Evolutionary conservation across 1,140 invertebrate species (phyloP).

Genomic region (Drosophila tsacasi): DNA sequence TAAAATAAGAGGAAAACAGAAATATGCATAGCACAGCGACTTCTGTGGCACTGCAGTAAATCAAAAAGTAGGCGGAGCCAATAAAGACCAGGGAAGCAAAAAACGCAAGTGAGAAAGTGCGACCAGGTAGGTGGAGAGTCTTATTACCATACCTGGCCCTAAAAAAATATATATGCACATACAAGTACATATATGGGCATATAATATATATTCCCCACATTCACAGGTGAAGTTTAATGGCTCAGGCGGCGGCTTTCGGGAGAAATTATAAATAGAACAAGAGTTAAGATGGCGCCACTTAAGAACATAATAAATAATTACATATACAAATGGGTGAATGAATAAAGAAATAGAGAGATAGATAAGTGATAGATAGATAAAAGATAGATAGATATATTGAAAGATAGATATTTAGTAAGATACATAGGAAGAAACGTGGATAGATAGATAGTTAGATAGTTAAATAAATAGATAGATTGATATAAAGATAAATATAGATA

Average conservation of each 20-base stretch:
- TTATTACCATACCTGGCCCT: slow-evolving; percentile 15
- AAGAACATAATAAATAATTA: not conserved
- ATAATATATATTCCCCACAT: no score
- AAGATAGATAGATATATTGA: no score
- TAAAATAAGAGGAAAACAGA: slow-evolving; percentile 21
- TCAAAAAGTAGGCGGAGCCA: slow-evolving; percentile 30
- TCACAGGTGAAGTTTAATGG: slow-evolving; percentile 16
- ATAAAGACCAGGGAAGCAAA: slow-evolving; percentile 5
- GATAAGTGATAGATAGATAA: not conserved
- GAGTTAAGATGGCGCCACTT: no score
- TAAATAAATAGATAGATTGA: not conserved
- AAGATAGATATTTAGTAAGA: not conserved
- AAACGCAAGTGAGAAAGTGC: slow-evolving; percentile 19
- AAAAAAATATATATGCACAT: slow-evolving; percentile 8
- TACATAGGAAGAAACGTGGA: not conserved
- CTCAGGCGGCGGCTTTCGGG: not conserved
- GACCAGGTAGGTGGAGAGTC: not conserved
- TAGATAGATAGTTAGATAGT: not conserved
- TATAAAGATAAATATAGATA: no score
- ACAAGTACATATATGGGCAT: not conserved
- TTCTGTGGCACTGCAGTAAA: slow-evolving; percentile 28
- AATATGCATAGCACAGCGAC: slow-evolving; percentile 47
- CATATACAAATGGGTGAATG: no score
- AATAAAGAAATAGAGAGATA: not conserved
- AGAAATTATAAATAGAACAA: not conserved